Conservation (phyloP, 2,888 invertebrate genomes). For the Autographa pulchrina region DNA sequence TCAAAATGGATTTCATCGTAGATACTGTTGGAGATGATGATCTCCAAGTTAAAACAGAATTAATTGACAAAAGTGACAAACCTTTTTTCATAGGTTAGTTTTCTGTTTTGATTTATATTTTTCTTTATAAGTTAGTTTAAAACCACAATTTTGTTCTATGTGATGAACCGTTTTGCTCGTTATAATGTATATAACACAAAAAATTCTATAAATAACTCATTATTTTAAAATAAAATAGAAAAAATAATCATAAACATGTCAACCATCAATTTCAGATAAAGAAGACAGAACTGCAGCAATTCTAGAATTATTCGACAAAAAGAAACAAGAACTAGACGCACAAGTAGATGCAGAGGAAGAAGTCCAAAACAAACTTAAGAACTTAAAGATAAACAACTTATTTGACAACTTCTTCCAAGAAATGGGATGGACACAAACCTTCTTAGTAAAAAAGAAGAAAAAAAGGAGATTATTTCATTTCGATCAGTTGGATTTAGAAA, state of each 20-base stretch:
- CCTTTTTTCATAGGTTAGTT: constrained; percentile 82
- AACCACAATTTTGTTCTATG: not conserved
- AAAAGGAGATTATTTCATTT: constrained; percentile 77
- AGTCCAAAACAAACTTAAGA: constrained; percentile 74
- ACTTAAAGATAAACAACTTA: constrained; percentile 74
- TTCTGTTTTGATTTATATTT: constrained; percentile 15
- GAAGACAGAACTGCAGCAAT: constrained; percentile 74
- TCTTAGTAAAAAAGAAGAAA: constrained; percentile 72
- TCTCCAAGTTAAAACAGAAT: constrained; percentile 76
- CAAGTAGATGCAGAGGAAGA: constrained; percentile 71
- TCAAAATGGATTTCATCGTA: constrained; percentile 88
- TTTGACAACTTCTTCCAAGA: constrained; percentile 83
- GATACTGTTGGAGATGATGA: constrained; percentile 88
- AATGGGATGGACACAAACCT: constrained; percentile 80
- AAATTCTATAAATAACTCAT: not conserved
- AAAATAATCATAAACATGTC: not conserved
- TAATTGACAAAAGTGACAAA: constrained; percentile 74
- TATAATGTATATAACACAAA: not conserved
- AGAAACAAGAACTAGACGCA: constrained; percentile 77
- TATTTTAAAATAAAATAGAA: not conserved
- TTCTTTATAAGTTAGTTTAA: not conserved
- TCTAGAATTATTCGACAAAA: constrained; percentile 76
- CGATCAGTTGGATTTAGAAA: constrained; percentile 78
- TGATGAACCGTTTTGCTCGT: not conserved
- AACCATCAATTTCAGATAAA: constrained; percentile 70